Evolutionary conservation across 2,797 vertebrate genomes (phyloP).

Genomic region (Epinephelus malabaricus): DNA sequence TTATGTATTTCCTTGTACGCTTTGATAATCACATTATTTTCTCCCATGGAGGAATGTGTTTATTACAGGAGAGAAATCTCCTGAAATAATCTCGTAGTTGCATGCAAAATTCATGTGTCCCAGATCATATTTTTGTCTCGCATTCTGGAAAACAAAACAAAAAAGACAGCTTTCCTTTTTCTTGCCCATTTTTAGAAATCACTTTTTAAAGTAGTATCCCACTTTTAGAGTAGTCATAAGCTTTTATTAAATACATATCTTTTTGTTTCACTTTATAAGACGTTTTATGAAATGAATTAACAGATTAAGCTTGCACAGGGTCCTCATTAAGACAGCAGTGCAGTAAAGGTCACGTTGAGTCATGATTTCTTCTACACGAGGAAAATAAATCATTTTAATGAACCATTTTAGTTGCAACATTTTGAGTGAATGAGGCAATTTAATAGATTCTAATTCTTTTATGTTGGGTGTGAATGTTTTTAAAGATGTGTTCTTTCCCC

Average conservation of each 20-base stretch:
- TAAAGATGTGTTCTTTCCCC: not conserved
- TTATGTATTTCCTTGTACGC: not conserved
- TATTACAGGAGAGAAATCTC: not conserved
- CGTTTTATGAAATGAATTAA: not conserved
- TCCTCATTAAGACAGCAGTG: not conserved
- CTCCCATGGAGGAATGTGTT: not conserved
- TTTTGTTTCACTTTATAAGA: constrained; percentile 1
- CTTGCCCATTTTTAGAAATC: too few species aligned
- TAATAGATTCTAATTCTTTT: not conserved
- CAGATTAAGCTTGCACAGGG: not conserved
- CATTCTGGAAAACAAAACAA: not conserved
- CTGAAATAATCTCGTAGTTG: not conserved
- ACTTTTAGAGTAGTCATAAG: not conserved
- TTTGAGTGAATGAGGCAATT: not conserved
- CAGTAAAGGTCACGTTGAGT: not conserved
- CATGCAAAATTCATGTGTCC: not conserved
- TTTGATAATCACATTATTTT: not conserved
- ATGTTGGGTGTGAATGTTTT: not conserved
- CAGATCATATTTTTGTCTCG: not conserved
- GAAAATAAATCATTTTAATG: not conserved
- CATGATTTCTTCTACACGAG: not conserved
- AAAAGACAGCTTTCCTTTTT: too few species aligned
- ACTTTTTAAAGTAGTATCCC: too few species aligned
- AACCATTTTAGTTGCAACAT: not conserved
- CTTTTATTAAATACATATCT: not conserved